Evolutionary conservation across 2,113 vertebrate species (phyloP).

Genomic region (Sebastes schlegelii): DNA sequence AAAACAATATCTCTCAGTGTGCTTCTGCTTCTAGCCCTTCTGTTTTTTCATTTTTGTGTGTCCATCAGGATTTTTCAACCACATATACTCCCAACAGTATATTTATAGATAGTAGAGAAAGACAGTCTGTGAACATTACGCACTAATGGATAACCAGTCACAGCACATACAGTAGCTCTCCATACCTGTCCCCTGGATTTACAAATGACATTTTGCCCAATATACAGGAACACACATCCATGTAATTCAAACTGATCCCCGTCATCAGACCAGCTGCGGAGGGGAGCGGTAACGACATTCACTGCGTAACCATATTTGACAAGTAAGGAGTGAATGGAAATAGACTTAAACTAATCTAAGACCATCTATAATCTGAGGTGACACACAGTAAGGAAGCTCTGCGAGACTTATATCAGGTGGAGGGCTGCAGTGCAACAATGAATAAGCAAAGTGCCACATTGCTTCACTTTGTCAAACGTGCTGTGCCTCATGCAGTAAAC

Average conservation of each 20-base stretch:
- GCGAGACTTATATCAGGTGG: constrained; percentile 39
- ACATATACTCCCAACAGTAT: not conserved
- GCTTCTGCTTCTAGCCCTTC: not conserved
- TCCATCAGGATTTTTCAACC: not conserved
- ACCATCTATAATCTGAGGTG: constrained; percentile 37
- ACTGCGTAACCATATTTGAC: constrained; percentile 51
- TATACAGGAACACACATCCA: constrained; percentile 21
- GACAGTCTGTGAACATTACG: not conserved
- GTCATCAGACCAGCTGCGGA: constrained; percentile 47
- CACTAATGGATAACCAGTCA: not conserved
- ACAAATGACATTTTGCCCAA: constrained; percentile 40
- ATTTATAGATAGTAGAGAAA: not conserved
- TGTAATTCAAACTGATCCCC: constrained; percentile 58
- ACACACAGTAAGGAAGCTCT: constrained; percentile 25
- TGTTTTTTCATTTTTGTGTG: not conserved
- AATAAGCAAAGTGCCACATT: constrained; percentile 59
- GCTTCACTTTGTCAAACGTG: constrained; percentile 41
- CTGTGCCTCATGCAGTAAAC: constrained; percentile 35
- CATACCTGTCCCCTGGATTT: constrained; percentile 61
- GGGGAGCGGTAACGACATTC: not conserved
- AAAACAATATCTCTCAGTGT: constrained; percentile 14
- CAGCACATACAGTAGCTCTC: constrained; percentile 17
- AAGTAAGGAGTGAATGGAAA: constrained; percentile 43
- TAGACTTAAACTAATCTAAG: constrained; percentile 33
- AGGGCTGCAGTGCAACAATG: constrained; percentile 33